Evolutionary conservation across 2,888 invertebrate genomes (phyloP), one percentile per base, ranked within the genome.

Genomic region (Lydus trimaculatus): DNA sequence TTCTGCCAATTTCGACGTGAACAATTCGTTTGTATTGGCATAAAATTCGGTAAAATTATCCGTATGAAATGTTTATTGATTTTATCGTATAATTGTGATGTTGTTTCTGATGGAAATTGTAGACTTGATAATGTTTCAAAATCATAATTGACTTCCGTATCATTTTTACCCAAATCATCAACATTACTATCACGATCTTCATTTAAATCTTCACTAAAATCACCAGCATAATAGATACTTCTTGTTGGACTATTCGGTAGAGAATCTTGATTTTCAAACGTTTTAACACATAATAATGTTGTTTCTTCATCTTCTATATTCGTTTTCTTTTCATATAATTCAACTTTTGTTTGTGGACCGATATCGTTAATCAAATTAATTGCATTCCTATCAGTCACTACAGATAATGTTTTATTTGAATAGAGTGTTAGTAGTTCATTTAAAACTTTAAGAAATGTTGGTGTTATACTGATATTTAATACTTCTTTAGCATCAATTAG

Each of bases 381-480:
- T 5, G 84, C 79, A 64, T 83, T 84, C 59, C 84, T 84, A 67
- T 83, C 82, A 58, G 77, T 80, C 23, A 78, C 80, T 25, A 85
- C 83, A 0, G 84, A 83, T 11, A 85, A 76, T 31, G 84, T 84
- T 75, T 86, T 86, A 76, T 83, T 85, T 58, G 85, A 80, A 73
- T 85, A 84, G 36, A 83, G 79, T 0, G 83, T 82, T 36, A 84
- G 71, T 36, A 83, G 67, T 72, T 85, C 88, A 83, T 70, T 88
- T 77, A 87, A 83, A 0, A 85, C 80, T 64, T 89, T 86, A 6
- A 94, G 88, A 33, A 86, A 89, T 79, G 85, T 89, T 2, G 92
- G 91, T 0, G 93, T 92, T 31, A 94, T 79, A 0, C 92, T 92
- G 1, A 93, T 76, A 75, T 92, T 90, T 4, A 94, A 85, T 58